These are phyloP conservation scores for Lampris incognitus DNA, from an alignment of 2,113 vertebrate genomes.

Conservation along the genomic window DNA sequence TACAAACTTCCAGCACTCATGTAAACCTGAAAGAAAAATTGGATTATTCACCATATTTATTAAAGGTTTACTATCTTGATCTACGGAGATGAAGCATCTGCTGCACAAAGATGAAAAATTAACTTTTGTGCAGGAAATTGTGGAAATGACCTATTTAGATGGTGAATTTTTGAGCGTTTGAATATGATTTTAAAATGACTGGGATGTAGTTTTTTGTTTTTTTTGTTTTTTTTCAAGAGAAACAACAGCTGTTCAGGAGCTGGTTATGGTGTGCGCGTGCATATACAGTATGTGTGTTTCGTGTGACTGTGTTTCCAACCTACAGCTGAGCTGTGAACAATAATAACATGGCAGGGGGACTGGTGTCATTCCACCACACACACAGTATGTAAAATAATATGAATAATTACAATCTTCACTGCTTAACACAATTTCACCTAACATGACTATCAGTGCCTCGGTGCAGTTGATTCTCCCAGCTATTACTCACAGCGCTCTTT, in stretches of 20 bases:
- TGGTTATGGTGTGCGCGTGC: constrained; percentile 19
- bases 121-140: constrained; percentile 1
- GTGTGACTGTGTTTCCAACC: constrained; percentile 9
- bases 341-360: constrained; percentile 43
- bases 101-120: constrained; percentile 8
- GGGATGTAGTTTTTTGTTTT: background rate
- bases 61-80: constrained; percentile 1
- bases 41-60: constrained; percentile 26
- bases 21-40: constrained; percentile 35
- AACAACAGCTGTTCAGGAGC: constrained; percentile 15
- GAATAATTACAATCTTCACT: constrained; percentile 33
- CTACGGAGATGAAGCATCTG: background rate
- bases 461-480: constrained; percentile 37
- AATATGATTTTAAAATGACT: constrained; percentile 42
- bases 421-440: constrained; percentile 7
- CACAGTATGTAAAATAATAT: constrained; percentile 20
- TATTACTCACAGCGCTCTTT: background rate
- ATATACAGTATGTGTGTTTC: background rate
- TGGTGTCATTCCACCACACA: constrained; percentile 63
- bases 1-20: constrained; percentile 21
- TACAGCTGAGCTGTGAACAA: constrained; percentile 61
- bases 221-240: background rate
- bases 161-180: constrained; percentile 13
- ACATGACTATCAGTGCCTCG: constrained; percentile 64
- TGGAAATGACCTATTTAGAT: constrained; percentile 9